Percentiles rank a stretch among this genome's conserved stretches.
These are phyloP conservation scores for Poeciliopsis occidentalis DNA, from an alignment of 2,113 vertebrate genomes.

Conservation along the genomic window DNA sequence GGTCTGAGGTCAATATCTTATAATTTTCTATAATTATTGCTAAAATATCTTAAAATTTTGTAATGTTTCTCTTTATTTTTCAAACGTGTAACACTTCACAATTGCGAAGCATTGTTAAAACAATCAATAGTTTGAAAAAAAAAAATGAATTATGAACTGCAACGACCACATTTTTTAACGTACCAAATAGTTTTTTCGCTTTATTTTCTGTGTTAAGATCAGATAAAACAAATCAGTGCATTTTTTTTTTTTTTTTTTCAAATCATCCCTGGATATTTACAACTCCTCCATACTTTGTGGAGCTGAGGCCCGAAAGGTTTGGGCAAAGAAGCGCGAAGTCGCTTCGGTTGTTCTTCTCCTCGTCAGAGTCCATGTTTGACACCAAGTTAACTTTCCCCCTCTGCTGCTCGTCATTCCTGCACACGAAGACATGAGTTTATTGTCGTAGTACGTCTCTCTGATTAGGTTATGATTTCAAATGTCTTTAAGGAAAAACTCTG, in stretches of 20 bases:
- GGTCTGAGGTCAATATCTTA: too few species aligned
- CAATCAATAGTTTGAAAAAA: not conserved
- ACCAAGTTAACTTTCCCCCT: conserved; percentile 36
- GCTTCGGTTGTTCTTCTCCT: conserved; percentile 25
- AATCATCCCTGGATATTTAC: not conserved
- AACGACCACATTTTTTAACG: not conserved
- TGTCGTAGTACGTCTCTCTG: not conserved
- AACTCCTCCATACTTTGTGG: not conserved
- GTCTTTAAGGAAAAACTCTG: too few species aligned
- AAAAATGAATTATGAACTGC: too few species aligned
- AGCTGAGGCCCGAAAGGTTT: conserved; percentile 25
- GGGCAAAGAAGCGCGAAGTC: conserved; percentile 18
- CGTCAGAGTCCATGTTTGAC: conserved; percentile 1
- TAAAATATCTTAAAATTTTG: too few species aligned
- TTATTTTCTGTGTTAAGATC: too few species aligned
- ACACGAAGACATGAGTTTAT: conserved; percentile 5
- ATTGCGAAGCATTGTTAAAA: not conserved
- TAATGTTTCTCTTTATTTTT: too few species aligned
- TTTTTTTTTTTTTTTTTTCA: not conserved
- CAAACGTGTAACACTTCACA: too few species aligned
- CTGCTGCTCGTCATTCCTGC: conserved; percentile 29
- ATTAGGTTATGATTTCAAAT: not conserved
- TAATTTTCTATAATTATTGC: too few species aligned
- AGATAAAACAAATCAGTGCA: too few species aligned
- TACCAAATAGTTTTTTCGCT: too few species aligned